Percentiles rank a stretch among this genome's conserved stretches.
phyloP scores from a whole-genome alignment of 2,113 vertebrate genomes.

The Petrocephalus zakoni region DNA sequence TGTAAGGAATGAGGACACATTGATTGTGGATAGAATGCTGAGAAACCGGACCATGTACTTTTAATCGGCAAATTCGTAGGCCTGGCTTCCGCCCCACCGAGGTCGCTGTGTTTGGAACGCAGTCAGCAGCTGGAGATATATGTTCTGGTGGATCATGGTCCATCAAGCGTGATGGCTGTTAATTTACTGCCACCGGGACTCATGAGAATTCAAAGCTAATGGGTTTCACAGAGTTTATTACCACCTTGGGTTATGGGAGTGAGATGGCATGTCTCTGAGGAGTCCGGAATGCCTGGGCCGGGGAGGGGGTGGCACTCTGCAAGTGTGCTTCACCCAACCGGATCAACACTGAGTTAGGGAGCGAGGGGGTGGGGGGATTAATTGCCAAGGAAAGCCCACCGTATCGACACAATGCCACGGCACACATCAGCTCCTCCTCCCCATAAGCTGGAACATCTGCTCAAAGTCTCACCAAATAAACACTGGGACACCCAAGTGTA shows the following conservation, averaged over 20 bases:
- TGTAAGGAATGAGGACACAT: background rate
- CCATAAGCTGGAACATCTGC: background rate
- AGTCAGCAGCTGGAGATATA: slow-evolving; percentile 1
- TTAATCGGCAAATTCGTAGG: background rate
- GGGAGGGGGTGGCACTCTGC: background rate
- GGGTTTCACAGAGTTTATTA: slow-evolving; percentile 18
- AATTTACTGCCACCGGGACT: background rate
- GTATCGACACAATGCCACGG: background rate
- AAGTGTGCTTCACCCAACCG: background rate
- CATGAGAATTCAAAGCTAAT: slow-evolving; percentile 16
- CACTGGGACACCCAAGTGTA: background rate
- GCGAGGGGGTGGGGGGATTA: background rate
- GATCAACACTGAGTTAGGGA: background rate
- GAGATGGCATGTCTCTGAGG: background rate
- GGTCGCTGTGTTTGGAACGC: background rate
- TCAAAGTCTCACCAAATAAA: background rate
- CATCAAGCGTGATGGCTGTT: slow-evolving; percentile 1
- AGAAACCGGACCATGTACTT: background rate
- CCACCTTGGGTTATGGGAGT: background rate
- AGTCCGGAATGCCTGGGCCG: background rate
- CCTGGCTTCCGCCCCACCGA: background rate
- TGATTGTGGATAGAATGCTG: background rate
- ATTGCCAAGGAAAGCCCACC: background rate
- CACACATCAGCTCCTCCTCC: background rate
- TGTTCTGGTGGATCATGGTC: background rate